These are phyloP conservation scores for Stenodema calcarata DNA, from an alignment of 2,888 invertebrate genomes.

Conservation along the genomic window DNA sequence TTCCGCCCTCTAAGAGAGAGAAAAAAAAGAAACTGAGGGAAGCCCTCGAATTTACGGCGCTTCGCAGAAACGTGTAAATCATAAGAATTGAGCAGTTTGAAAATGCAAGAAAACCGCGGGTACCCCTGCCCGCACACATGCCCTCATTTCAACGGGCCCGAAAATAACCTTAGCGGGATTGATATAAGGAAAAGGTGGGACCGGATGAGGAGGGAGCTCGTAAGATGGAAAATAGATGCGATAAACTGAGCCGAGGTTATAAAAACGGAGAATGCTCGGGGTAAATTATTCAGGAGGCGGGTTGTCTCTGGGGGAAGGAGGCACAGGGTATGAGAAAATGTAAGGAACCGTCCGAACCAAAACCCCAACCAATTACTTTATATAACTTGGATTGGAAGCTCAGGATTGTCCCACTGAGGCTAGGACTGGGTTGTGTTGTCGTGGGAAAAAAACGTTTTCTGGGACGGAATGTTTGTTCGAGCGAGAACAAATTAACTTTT, in stretches of 20 bases:
- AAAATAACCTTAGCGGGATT: background rate
- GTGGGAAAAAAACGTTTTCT: background rate
- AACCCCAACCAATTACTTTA: conserved; percentile 13
- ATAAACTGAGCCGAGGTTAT: background rate
- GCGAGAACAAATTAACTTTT: background rate
- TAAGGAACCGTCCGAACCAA: conserved; percentile 12
- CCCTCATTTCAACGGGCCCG: background rate
- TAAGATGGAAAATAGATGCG: conserved; percentile 17
- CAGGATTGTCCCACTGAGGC: background rate
- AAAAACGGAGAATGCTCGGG: background rate
- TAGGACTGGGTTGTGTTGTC: background rate
- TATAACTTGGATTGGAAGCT: conserved; percentile 14
- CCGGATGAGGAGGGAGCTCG: background rate
- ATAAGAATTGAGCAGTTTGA: background rate
- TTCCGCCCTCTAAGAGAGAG: too few species aligned
- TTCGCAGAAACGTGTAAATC: background rate
- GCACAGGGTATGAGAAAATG: background rate
- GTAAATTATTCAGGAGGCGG: conserved; percentile 16
- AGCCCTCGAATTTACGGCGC: background rate
- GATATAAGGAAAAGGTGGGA: background rate
- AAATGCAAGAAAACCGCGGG: background rate
- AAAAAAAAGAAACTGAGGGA: too few species aligned
- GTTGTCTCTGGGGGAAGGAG: background rate
- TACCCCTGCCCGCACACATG: background rate
- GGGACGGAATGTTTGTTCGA: background rate